Base-by-base conservation (phyloP, 2,888 invertebrate genomes). In the Ommatoiulus sabulosus region DNA sequence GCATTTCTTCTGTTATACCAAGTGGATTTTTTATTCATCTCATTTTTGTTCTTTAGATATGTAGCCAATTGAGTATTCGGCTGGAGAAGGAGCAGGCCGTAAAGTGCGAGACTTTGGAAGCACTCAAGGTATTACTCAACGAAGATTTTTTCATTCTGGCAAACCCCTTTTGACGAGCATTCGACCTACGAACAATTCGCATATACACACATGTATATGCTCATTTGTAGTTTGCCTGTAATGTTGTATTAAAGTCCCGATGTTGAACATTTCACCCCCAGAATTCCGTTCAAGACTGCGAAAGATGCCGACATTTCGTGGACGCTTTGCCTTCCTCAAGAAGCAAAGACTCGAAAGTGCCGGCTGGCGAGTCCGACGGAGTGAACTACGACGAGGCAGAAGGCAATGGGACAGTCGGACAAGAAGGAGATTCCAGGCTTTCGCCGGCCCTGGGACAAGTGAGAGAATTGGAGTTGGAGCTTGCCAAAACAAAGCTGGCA, bases 401-500 rank as follows among this genome's bases (percentile, higher is more conserved):
- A 43, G 89, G 89, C 10, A 87, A 52, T n/a, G 88, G 87, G 10
- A 86, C 52, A 80, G 89, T 89, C 63, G 88, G 72, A 24, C 72
- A 72, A 72, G 72, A 72, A 10, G 72, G 72, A 10, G 72, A 72
- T 72, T 20, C 86, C 44, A 87, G 48, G 35, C 48, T 52, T 52
- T 87, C 57, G 15, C 52, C 48, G 0, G 57, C 87, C 20, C 17
- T 87, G 57, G 43, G 87, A 91, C 94, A 96, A 90, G 95, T 98
- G 87, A 94, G 97, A 3, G 98, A 98, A 92, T 93, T 99, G 24
- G 99, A 99, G 92, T 94, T 99, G 89, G 99, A 99, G 92, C 93
- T 99, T 90, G 99, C 99, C 3, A 97, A 98, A 92, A 98, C 99
- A 0, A 99, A 99, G 93, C 94, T 99, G 90, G 98, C 98, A 0